Base-by-base conservation (phyloP, 2,797 vertebrate species). In the Megaceryle alcyon region DNA sequence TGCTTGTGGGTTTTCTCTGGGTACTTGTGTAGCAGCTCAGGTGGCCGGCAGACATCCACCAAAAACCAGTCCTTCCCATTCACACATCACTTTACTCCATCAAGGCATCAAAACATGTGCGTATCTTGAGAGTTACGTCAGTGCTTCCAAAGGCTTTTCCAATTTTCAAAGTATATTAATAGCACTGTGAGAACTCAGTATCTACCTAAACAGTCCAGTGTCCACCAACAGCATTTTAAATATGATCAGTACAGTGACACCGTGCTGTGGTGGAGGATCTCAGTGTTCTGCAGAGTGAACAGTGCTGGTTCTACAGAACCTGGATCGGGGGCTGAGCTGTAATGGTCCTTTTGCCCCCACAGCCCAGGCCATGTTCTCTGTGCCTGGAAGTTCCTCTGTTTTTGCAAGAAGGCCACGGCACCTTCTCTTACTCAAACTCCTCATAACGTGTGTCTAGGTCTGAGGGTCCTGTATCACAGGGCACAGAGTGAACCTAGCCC, bases 191-290 rank as follows among this genome's bases (percentile, higher is more conserved):
- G 64, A 68, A 19, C 31, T 28, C 64, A 48, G 0, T 61, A 28
- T 65, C 49, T 75, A 10, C 51, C 75, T 10, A 2, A 20, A 37
- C 56, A 28, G 13, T 35, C 43, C 25, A 14, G 6, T 64, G 39
- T 59, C 37, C 56, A 19, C 37, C 44, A 53, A n/a, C 29, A 41
- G 17, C 31, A 33, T 61, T 85, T 72, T 29, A 43, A 57, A 57
- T 39, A 25, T 1, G 1, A 7, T 10, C 37, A 12, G 16, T 0
- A 0, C 25, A 22, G 44, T 63, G 73, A 18, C 17, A 10, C 14
- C 4, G n/a, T 29, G 83, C 20, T 49, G 57, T 31, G 5, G 33
- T 39, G 92, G 44, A 73, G 39, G 53, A 48, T 81, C 80, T 14
- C 54, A 11, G 43, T 5, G 0, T 26, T 37, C 70, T 59, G 48